Evolutionary conservation across 2,113 vertebrate species (phyloP).

Genomic region (Chamaetylas fuelleborni): DNA sequence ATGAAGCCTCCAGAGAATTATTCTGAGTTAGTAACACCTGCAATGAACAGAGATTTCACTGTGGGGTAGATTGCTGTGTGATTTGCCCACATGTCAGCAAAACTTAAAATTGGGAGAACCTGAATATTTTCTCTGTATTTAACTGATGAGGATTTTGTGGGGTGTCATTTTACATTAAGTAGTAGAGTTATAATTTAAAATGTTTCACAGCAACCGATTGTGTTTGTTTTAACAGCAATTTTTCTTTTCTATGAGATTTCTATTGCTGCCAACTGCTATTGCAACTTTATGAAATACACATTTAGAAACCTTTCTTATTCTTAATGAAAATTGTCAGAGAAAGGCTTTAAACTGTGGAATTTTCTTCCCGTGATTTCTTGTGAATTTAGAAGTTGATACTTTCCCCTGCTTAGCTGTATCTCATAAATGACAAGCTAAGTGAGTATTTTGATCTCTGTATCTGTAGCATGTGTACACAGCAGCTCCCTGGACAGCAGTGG

Average conservation of each 20-base stretch:
- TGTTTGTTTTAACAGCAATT: not conserved
- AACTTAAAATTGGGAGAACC: slow-evolving; percentile 18
- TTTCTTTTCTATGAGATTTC: not conserved
- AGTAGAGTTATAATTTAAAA: not conserved
- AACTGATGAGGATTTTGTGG: not conserved
- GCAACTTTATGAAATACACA: not conserved
- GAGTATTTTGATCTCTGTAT: not conserved
- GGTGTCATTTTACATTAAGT: not conserved
- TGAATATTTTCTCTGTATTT: slow-evolving; percentile 22
- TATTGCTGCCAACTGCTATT: not conserved
- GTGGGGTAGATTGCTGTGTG: slow-evolving; percentile 13
- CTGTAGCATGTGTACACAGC: not conserved
- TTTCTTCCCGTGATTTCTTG: not conserved
- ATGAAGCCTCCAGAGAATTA: slow-evolving; percentile 4
- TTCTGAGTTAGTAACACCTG: slow-evolving; percentile 48
- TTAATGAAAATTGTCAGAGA: not conserved
- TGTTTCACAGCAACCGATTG: not conserved
- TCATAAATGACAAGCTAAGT: not conserved
- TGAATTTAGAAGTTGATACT: not conserved
- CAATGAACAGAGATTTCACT: slow-evolving; percentile 60
- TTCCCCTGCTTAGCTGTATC: not conserved
- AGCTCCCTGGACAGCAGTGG: not conserved
- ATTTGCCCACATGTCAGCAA: slow-evolving; percentile 17
- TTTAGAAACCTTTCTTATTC: slow-evolving; percentile 6
- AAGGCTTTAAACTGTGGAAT: not conserved